phyloP scores from a whole-genome alignment of 2,888 invertebrate genomes.

The Dromius quadrimaculatus region DNA sequence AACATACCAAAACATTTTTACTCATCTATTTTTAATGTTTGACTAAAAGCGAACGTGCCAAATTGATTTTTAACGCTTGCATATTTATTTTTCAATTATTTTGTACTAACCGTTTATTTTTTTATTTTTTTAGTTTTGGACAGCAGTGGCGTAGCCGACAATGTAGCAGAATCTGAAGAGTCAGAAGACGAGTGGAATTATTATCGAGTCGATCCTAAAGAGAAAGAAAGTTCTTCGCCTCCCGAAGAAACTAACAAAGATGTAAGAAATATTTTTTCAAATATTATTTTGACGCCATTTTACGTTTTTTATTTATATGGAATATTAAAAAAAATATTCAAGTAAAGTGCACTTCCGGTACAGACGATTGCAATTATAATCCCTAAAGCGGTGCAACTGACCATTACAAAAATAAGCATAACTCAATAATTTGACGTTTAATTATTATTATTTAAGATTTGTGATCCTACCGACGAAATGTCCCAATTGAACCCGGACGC shows the following conservation, averaged over 20 bases:
- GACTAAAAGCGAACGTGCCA: neutral
- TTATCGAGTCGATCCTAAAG: slow-evolving; percentile 76
- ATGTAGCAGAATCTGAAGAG: slow-evolving; percentile 82
- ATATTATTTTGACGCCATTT: too few relatives aligned
- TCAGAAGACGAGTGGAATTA: slow-evolving; percentile 93
- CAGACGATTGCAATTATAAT: too few relatives aligned
- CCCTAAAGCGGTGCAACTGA: too few relatives aligned
- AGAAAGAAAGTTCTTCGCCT: slow-evolving; percentile 67
- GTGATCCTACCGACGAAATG: slow-evolving; percentile 73
- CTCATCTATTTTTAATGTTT: neutral
- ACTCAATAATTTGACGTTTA: too few relatives aligned
- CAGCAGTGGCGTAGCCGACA: slow-evolving; percentile 73
- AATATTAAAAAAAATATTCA: too few relatives aligned
- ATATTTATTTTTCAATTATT: neutral
- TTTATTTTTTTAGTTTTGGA: too few relatives aligned
- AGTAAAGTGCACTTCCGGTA: too few relatives aligned
- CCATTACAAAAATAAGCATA: too few relatives aligned
- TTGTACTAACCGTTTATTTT: too few relatives aligned
- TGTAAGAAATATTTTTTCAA: slow-evolving; percentile 17
- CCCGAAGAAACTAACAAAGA: slow-evolving; percentile 25
- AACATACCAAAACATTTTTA: neutral
- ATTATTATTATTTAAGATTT: too few relatives aligned
- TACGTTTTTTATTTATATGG: too few relatives aligned
- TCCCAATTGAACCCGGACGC: slow-evolving; percentile 88
- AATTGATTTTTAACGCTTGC: neutral